These are phyloP conservation scores for Nixonia krombeini DNA, from an alignment of 1,140 invertebrate species.

Conservation along the genomic window DNA sequence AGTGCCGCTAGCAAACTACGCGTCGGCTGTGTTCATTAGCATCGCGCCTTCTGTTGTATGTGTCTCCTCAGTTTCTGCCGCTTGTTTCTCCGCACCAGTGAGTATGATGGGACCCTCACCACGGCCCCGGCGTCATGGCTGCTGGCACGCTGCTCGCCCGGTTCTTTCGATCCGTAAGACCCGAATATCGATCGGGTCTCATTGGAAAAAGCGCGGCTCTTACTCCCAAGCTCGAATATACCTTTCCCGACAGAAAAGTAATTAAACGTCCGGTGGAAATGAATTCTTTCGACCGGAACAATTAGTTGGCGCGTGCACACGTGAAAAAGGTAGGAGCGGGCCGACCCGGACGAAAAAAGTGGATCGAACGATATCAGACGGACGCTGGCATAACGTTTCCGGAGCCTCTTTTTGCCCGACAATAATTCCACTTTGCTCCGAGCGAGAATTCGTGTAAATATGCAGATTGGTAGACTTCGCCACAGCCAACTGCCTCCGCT, in stretches of 20 bases:
- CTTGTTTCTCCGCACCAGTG: conserved; percentile 8
- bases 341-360: not conserved
- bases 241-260: conserved; percentile 37
- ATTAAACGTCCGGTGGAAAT: conserved; percentile 55
- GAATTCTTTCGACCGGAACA: conserved; percentile 55
- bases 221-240: not conserved
- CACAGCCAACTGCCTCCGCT: conserved; percentile 3
- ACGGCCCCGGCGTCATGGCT: not conserved
- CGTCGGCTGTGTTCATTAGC: conserved; percentile 44
- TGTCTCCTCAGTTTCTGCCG: conserved; percentile 19
- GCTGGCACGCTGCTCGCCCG: no score
- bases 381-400: not conserved
- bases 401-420: not conserved
- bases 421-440: not conserved
- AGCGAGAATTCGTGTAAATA: conserved; percentile 12
- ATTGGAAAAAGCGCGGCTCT: conserved; percentile 16
- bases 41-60: conserved; percentile 34
- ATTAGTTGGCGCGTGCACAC: conserved; percentile 43
- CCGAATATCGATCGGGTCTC: conserved; percentile 22
- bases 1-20: conserved; percentile 45
- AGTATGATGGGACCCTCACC: no score
- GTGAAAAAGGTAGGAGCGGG: not conserved
- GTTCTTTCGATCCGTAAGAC: conserved; percentile 13
- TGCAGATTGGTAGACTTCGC: conserved; percentile 9
- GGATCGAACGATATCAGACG: conserved; percentile 7